Conservation (phyloP, 2,797 vertebrate species). For the Phaenicophaeus curvirostris region DNA sequence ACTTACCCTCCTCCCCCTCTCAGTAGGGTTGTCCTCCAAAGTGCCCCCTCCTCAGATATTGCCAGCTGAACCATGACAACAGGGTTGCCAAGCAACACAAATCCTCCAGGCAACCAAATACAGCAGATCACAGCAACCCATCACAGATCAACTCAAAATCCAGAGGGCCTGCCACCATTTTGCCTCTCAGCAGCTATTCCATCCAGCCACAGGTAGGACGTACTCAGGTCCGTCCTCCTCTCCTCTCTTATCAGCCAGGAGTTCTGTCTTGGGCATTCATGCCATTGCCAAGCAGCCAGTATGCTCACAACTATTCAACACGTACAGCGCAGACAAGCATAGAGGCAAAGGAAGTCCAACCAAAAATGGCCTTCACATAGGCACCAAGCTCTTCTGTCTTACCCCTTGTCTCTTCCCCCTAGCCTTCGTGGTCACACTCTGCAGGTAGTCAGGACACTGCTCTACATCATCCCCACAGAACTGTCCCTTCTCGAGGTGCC, state of each 20-base stretch:
- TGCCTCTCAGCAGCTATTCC: neutral
- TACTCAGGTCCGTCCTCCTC: neutral
- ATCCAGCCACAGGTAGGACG: neutral
- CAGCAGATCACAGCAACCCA: neutral
- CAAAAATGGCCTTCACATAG: neutral
- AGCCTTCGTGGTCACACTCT: neutral
- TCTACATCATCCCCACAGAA: neutral
- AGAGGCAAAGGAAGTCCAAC: neutral
- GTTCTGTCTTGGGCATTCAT: neutral
- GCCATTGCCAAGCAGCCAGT: neutral
- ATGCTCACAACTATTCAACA: neutral
- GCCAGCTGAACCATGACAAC: neutral
- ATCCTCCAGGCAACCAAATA: constrained; percentile 9
- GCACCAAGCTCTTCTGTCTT: neutral
- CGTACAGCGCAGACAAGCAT: neutral
- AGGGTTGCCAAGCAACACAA: constrained; percentile 12
- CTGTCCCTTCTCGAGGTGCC: neutral
- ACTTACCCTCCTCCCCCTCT: neutral
- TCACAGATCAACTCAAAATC: neutral
- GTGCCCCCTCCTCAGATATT: neutral
- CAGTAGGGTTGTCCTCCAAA: neutral
- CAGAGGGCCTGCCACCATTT: neutral
- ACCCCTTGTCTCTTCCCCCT: neutral
- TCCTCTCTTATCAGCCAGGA: neutral
- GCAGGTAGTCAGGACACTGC: neutral